A percentile compares a stretch with the other conserved stretches of the same genome.
Conservation (phyloP, 2,888 invertebrate species). For the Gymnoscelis rufifasciata region DNA sequence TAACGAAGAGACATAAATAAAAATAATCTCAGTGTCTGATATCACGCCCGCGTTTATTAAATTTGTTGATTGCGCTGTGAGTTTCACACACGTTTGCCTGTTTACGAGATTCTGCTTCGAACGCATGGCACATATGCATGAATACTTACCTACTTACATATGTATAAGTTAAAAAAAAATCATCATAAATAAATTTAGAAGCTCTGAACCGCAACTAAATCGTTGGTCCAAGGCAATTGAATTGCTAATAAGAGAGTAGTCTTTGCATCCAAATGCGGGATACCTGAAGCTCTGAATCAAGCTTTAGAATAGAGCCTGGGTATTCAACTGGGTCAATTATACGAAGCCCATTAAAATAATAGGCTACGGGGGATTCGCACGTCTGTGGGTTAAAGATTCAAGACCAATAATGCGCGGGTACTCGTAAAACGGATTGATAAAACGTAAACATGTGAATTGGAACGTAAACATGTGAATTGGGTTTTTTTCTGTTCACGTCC, state of each 20-base stretch:
- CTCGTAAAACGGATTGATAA: too few relatives aligned
- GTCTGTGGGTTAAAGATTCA: too few relatives aligned
- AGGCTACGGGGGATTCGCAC: not conserved
- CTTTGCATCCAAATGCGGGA: constrained; percentile 24
- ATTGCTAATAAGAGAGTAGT: constrained; percentile 52
- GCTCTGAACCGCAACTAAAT: constrained; percentile 37
- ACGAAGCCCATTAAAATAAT: constrained; percentile 4
- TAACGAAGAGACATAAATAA: constrained; percentile 31
- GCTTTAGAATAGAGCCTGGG: constrained; percentile 1
- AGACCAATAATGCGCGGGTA: too few relatives aligned
- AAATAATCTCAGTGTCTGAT: not conserved
- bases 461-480: too few relatives aligned
- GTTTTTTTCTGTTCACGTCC: too few relatives aligned
- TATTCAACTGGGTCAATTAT: not conserved
- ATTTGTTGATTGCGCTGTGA: constrained; percentile 22
- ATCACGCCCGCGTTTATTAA: constrained; percentile 19
- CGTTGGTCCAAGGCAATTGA: constrained; percentile 42
- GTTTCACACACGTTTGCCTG: constrained; percentile 15
- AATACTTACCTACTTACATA: too few relatives aligned
- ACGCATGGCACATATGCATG: too few relatives aligned
- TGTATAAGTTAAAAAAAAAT: too few relatives aligned
- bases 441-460: too few relatives aligned
- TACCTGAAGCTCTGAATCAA: constrained; percentile 8
- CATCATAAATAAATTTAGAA: too few relatives aligned
- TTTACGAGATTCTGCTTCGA: constrained; percentile 14